Conservation (phyloP, 2,888 invertebrate genomes). For the Plagodis dolabraria region DNA sequence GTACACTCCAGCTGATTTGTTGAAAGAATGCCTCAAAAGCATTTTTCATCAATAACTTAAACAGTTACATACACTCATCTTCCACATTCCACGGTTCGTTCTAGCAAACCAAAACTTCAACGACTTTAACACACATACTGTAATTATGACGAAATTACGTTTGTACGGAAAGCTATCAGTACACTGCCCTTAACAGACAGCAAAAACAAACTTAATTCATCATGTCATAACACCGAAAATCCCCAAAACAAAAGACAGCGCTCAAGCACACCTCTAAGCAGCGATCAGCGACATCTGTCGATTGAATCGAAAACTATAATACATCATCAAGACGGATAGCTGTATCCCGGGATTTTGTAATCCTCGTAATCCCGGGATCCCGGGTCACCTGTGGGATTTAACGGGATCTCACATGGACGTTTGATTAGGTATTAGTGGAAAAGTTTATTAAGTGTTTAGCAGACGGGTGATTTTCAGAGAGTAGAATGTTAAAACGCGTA, state of each 20-base stretch:
- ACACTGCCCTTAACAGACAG: no score
- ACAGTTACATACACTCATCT: no score
- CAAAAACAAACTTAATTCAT: no score
- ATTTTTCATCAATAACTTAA: no score
- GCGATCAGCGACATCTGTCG: conserved; percentile 62
- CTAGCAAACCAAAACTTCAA: no score
- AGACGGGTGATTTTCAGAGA: conserved; percentile 20
- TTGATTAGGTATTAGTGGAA: conserved; percentile 48
- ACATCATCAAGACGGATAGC: conserved; percentile 70
- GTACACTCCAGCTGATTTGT: no score
- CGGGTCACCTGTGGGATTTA: conserved; percentile 71
- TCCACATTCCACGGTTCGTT: no score
- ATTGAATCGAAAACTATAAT: conserved; percentile 60
- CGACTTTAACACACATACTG: no score
- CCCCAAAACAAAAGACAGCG: background rate
- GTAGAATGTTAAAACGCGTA: background rate
- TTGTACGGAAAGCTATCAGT: no score
- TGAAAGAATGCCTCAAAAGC: no score
- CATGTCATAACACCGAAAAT: no score
- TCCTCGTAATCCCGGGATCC: conserved; percentile 56
- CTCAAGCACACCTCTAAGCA: conserved; percentile 11
- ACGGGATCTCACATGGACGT: conserved; percentile 43
- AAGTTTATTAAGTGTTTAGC: conserved; percentile 41
- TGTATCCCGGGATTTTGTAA: conserved; percentile 30
- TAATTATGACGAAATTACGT: no score